Evolutionary conservation across 1,140 invertebrate species (phyloP).

Genomic region (Drosophila melanica): DNA sequence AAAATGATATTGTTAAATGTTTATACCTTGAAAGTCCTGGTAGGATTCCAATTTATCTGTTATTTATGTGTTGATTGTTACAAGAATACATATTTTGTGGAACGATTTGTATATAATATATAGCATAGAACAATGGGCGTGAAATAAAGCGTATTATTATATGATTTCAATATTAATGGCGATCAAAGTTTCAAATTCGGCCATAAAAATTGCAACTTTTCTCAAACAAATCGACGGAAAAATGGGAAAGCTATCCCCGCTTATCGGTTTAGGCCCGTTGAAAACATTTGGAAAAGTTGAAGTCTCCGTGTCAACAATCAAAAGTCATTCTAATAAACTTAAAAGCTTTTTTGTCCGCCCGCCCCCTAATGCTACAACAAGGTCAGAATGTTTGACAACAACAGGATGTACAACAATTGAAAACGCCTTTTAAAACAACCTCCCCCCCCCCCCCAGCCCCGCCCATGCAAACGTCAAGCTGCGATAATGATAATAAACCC

Average conservation of each 20-base stretch:
- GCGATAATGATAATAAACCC: slow-evolving; percentile 75
- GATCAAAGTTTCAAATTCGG: slow-evolving; percentile 12
- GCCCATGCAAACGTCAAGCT: slow-evolving; percentile 10
- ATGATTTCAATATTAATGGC: slow-evolving; percentile 54
- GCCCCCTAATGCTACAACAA: slow-evolving; percentile 30
- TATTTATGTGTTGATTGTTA: slow-evolving; percentile 79
- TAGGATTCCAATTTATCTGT: slow-evolving; percentile 84
- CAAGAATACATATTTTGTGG: slow-evolving; percentile 65
- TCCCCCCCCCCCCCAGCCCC: background rate
- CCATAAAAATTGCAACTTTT: slow-evolving; percentile 63
- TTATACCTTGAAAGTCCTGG: slow-evolving; percentile 84
- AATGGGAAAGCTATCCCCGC: background rate
- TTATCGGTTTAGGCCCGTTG: slow-evolving; percentile 2
- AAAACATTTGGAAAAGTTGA: slow-evolving; percentile 46
- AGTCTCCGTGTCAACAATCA: slow-evolving; percentile 69
- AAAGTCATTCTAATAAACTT: slow-evolving; percentile 76
- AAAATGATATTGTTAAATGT: slow-evolving; percentile 77
- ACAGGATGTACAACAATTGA: slow-evolving; percentile 30
- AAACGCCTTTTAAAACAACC: slow-evolving; percentile 50
- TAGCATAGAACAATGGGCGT: slow-evolving; percentile 62
- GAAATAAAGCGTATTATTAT: slow-evolving; percentile 75
- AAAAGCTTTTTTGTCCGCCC: slow-evolving; percentile 57
- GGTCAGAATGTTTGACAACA: slow-evolving; percentile 39
- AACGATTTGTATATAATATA: slow-evolving; percentile 57
- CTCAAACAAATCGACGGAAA: slow-evolving; percentile 5